Evolutionary conservation across 2,888 invertebrate species (phyloP).

Genomic region (Hartigia nigra): DNA sequence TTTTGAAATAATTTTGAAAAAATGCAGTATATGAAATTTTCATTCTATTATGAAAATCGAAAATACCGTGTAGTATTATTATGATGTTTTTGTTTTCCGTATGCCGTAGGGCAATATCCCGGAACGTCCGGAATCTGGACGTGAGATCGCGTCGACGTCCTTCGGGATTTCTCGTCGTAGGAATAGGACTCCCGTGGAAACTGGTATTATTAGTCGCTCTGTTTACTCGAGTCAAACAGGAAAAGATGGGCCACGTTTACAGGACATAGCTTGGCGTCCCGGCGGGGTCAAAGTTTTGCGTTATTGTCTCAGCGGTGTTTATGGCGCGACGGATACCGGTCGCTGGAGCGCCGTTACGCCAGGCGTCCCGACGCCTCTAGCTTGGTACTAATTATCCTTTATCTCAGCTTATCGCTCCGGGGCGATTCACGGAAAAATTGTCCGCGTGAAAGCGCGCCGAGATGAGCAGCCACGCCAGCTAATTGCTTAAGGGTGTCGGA

Average conservation of each 20-base stretch:
- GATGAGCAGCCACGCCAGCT: slow-evolving; percentile 22
- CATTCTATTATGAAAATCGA: neutral
- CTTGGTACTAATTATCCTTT: slow-evolving; percentile 33
- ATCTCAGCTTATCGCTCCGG: slow-evolving; percentile 32
- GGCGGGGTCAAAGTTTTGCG: neutral
- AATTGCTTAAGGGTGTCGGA: neutral
- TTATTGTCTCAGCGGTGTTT: slow-evolving; percentile 16
- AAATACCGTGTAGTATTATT: neutral
- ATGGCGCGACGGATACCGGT: slow-evolving; percentile 1
- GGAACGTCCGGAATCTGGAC: neutral
- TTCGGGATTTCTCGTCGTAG: neutral
- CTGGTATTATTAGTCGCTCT: neutral
- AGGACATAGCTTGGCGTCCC: neutral
- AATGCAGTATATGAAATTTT: neutral
- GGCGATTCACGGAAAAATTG: slow-evolving; percentile 24
- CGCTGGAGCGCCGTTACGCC: slow-evolving; percentile 14
- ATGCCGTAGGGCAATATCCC: neutral
- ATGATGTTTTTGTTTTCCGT: neutral
- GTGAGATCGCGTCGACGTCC: neutral
- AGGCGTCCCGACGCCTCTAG: slow-evolving; percentile 20
- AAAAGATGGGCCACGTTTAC: neutral
- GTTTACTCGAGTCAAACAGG: neutral
- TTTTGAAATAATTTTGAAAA: neutral
- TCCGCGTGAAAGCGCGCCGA: slow-evolving; percentile 26
- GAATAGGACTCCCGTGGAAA: neutral